Evolutionary conservation across 2,797 vertebrate species (phyloP), one percentile per base, ranked within the genome.

Genomic region (Coccyzus lansbergi): DNA sequence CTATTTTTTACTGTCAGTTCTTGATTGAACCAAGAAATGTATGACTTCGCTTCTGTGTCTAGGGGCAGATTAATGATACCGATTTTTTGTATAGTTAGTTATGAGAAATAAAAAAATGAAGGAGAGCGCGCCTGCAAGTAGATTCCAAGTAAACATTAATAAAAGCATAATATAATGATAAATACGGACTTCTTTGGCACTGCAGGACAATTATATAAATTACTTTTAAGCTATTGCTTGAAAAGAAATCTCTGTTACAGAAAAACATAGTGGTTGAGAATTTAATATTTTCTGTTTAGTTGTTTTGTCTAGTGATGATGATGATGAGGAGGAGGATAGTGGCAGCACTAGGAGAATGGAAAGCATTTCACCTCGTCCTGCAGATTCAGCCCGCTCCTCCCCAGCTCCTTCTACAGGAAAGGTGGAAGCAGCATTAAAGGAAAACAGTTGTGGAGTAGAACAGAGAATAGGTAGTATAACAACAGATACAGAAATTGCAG

Each of bases 291-390:
- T 97, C 78, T 90, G 97, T 96, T 55, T 95, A 99, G 99, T 99
- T 94, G 98, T 99, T 93, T 97, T 99, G 94, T 99, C 99, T 95
- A 99, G 99, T 71, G 99, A 99, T 42, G 98, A 98, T 60, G 98
- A 98, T 60, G 98, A 98, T 38, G 98, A 98, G 0, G 98, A 44
- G 11, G 98, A 95, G 91, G 98, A 99, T 96, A 98, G 98, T 10
- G 98, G 98, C 72, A 98, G 98, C 58, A 97, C 97, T 85, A 99
- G 97, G 96, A 97, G 98, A 67, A 96, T 99, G 97, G 98, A 99
- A 97, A 99, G 97, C 56, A 96, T 98, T 34, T 99, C 98, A 31
- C 99, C 99, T 8, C 97, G 97, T 26, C 99, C 99, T 21, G 99
- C 99, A 2, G 99, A 99, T 98, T 99, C 99, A 15, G 99, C 99